Evolutionary conservation across 2,113 vertebrate species (phyloP).

Genomic region (Hippoglossus stenolepis): DNA sequence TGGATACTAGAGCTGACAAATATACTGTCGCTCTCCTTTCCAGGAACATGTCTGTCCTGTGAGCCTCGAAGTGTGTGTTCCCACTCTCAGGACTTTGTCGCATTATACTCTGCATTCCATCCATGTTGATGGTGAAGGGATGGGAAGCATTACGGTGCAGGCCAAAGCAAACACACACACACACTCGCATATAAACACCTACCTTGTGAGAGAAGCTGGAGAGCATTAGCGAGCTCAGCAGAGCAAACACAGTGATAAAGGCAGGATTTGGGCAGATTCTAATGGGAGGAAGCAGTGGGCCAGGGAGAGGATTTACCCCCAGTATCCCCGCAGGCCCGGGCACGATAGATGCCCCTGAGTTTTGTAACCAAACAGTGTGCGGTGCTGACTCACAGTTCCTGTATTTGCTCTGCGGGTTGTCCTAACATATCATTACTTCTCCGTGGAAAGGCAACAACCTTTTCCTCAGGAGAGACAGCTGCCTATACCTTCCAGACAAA

Average conservation of each 20-base stretch:
- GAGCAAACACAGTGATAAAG: slow-evolving; percentile 77
- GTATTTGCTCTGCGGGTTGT: slow-evolving; percentile 73
- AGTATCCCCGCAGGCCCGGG: slow-evolving; percentile 64
- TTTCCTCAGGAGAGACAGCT: slow-evolving; percentile 33
- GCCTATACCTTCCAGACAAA: slow-evolving; percentile 56
- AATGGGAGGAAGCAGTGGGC: slow-evolving; percentile 68
- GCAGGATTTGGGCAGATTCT: slow-evolving; percentile 68
- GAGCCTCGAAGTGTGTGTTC: slow-evolving; percentile 62
- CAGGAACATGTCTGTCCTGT: slow-evolving; percentile 57
- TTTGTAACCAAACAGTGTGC: slow-evolving; percentile 71
- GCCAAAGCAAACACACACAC: slow-evolving; percentile 60
- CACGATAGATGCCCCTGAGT: slow-evolving; percentile 63
- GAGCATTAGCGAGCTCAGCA: slow-evolving; percentile 74
- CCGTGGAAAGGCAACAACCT: slow-evolving; percentile 51
- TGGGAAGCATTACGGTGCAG: slow-evolving; percentile 63
- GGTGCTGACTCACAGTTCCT: slow-evolving; percentile 75
- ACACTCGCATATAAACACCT: slow-evolving; percentile 65
- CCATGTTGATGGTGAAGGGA: slow-evolving; percentile 57
- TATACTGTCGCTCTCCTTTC: slow-evolving; percentile 48
- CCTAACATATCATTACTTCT: slow-evolving; percentile 77
- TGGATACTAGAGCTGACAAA: slow-evolving; percentile 20
- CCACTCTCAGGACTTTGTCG: slow-evolving; percentile 25
- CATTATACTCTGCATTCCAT: slow-evolving; percentile 55
- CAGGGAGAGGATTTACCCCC: slow-evolving; percentile 68
- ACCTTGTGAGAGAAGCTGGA: slow-evolving; percentile 67